Evolutionary conservation across 2,113 vertebrate genomes (phyloP).

Genomic region (Dolichotis patagonum): DNA sequence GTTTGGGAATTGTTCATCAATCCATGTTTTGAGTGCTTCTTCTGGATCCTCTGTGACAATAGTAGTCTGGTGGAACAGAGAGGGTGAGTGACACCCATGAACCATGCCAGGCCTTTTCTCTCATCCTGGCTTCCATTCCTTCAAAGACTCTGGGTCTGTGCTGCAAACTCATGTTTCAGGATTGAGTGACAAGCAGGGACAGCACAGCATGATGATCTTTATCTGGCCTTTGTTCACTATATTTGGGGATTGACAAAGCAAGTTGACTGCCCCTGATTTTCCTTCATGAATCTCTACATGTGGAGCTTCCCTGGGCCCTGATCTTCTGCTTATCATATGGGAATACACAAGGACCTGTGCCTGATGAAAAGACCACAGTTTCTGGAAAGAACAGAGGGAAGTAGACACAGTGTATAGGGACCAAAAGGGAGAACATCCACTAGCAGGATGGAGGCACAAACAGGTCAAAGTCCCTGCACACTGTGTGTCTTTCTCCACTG

Average conservation of each 20-base stretch:
- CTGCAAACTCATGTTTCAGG: neutral
- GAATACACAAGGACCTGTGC: neutral
- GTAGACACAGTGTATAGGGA: neutral
- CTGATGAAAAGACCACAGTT: neutral
- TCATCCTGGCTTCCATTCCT: neutral
- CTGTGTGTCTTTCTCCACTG: no score
- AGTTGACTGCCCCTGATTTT: neutral
- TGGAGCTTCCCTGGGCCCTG: neutral
- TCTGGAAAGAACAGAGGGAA: neutral
- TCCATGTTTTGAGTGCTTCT: neutral
- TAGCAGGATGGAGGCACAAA: neutral
- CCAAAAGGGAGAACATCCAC: neutral
- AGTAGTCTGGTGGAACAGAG: neutral
- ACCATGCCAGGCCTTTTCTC: neutral
- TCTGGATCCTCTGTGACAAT: neutral
- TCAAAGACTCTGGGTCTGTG: neutral
- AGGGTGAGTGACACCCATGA: neutral
- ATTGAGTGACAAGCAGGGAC: neutral
- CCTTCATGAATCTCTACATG: neutral
- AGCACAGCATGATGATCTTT: neutral
- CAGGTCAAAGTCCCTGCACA: neutral
- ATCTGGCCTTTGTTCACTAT: neutral
- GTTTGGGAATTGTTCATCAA: neutral
- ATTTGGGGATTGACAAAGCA: neutral
- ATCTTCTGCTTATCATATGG: fast-evolving